Evolutionary conservation across 92 coral and sea anemone genomes (phyloP), one percentile per base, ranked within the genome.

Genomic region (Desmophyllum pertusum): DNA sequence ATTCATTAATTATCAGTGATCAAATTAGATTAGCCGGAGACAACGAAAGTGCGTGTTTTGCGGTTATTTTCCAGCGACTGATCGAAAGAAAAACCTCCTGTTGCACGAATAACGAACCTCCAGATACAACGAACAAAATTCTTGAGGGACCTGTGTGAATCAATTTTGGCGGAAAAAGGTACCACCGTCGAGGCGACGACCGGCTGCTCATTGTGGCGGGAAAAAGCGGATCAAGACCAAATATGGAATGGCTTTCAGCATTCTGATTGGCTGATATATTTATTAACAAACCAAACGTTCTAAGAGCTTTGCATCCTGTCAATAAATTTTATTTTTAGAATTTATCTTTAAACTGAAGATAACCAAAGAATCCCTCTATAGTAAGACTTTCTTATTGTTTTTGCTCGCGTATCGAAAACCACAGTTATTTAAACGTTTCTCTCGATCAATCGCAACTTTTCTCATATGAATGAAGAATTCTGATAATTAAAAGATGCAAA

Each of bases 161-260:
- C 48, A 7, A 25, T 39, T 59, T 75, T 40, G 81, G 70, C 81
- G 81, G 70, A 70, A 77, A 77, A 76, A 40, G 14, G 71, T 66
- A 8, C 52, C 52, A 9, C 52, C 15, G 52, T 15, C 15, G 52
- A 46, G 10, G 52, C 52, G 37, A 19, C 33, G 42, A 38, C 42
- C 53, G 38, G 23, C 30, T 17, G 61, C 39, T 37, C n/a, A 77
- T n/a, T 8, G 33, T 37, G 70, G 82, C 82, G 82, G 71, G 82
- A 78, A 59, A 61, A 23, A 15, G 10, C 19, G 29, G 51, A 63
- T 43, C 21, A 6, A 62, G 41, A 10, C 27, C 40, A 75, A 13
- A 36, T 50, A 48, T 35, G 45, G 31, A 53, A 51, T 2, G 0
- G 27, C 15, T 9, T 50, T 41, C n/a, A 40, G 41, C 23, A 15